A percentile compares a stretch with the other conserved stretches of the same genome.
These are phyloP conservation scores for Styela clava DNA, from an alignment of 23 tunicate species.

Conservation along the genomic window DNA sequence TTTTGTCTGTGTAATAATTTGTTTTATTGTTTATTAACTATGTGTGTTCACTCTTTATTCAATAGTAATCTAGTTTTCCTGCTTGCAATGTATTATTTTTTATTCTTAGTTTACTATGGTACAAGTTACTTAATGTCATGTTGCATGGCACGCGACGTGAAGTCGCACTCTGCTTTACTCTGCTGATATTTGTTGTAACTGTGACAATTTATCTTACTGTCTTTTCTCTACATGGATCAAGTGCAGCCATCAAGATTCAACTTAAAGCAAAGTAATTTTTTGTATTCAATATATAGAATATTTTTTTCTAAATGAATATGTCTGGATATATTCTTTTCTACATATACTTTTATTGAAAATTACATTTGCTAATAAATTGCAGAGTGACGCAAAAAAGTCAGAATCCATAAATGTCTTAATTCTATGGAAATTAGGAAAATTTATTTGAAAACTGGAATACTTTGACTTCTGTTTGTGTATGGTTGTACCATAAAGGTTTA, in stretches of 20 bases:
- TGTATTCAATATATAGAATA: background rate
- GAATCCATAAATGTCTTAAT: too few species aligned
- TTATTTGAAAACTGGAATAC: too few species aligned
- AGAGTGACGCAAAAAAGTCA: too few species aligned
- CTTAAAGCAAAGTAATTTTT: conserved; percentile 17
- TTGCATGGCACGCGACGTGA: conserved; percentile 23
- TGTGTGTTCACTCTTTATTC: too few species aligned
- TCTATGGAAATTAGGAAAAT: too few species aligned
- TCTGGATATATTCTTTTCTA: background rate
- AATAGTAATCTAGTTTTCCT: too few species aligned
- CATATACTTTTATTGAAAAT: background rate
- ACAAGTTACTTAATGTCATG: background rate
- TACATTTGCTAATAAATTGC: too few species aligned
- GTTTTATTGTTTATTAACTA: too few species aligned
- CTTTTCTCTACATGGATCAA: conserved; percentile 28
- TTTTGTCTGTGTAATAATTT: too few species aligned
- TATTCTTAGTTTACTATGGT: background rate
- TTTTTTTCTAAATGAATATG: background rate
- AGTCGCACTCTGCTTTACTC: conserved; percentile 27
- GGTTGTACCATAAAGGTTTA: too few species aligned
- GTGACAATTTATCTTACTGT: conserved; percentile 22
- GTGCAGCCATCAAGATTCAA: conserved; percentile 11
- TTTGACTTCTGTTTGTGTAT: too few species aligned
- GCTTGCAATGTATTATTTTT: too few species aligned
- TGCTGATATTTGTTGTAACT: conserved; percentile 15